Conservation (phyloP, 2,797 vertebrate species). For the Enteromius trimaculatus region DNA sequence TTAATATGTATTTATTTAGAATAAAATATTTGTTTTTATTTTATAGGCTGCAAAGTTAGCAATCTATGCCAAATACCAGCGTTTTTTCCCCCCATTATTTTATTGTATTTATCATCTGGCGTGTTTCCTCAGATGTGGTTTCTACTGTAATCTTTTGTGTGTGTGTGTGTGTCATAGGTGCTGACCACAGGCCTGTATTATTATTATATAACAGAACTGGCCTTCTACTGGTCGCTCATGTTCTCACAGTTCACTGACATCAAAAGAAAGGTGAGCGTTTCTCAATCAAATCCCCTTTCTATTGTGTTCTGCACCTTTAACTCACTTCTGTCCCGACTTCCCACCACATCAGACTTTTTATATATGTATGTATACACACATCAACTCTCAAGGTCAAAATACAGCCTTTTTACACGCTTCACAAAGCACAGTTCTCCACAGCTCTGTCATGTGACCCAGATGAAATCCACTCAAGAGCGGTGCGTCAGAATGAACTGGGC, state of each 20-base stretch:
- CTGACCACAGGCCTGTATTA: constrained; percentile 88
- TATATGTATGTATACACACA: too few species aligned
- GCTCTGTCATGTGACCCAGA: constrained; percentile 44
- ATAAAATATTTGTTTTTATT: constrained; percentile 40
- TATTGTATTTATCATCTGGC: too few species aligned
- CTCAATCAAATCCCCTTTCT: neutral
- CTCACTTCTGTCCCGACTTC: neutral
- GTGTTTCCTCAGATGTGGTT: neutral
- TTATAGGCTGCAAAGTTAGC: constrained; percentile 91
- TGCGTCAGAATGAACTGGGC: neutral
- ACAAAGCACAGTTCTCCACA: neutral
- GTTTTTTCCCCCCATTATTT: constrained; percentile 61
- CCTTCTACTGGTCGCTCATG: constrained; percentile 97
- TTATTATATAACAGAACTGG: constrained; percentile 91
- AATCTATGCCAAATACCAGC: constrained; percentile 95
- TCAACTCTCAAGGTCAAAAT: too few species aligned
- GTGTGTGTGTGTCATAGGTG: constrained; percentile 72
- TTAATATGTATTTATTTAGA: too few species aligned
- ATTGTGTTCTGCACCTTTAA: neutral
- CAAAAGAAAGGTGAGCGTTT: constrained; percentile 89
- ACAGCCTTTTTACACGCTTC: neutral
- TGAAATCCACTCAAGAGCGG: neutral
- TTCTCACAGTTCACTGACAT: constrained; percentile 99
- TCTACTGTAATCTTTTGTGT: neutral
- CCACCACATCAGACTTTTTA: neutral